A percentile compares a stretch with the other conserved stretches of the same genome.
Evolutionary conservation across 2,113 vertebrate species (phyloP).

Genomic region (Protobothrops flavoviridis): DNA sequence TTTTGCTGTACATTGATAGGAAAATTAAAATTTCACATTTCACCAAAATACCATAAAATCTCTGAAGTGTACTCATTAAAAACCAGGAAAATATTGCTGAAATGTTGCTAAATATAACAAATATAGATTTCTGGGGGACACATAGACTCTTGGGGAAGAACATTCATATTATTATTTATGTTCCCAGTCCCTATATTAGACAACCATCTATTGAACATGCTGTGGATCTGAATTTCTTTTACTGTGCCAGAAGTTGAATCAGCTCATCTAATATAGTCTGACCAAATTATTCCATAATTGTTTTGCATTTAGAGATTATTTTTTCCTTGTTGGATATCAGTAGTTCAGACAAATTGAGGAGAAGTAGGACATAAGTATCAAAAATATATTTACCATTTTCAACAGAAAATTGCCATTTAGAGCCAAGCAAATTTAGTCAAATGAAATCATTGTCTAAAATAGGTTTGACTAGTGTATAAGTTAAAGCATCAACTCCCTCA

Average conservation of each 20-base stretch:
- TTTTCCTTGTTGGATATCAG: conserved; percentile 19
- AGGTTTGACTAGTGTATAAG: conserved; percentile 64
- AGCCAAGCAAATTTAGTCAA: conserved; percentile 57
- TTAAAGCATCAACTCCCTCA: conserved; percentile 62
- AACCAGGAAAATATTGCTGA: not conserved
- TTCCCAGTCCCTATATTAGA: not conserved
- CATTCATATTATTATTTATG: not conserved
- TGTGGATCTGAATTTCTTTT: not conserved
- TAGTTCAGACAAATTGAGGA: not conserved
- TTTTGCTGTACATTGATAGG: not conserved
- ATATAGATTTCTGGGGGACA: not conserved
- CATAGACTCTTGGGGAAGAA: not conserved
- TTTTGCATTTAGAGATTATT: not conserved
- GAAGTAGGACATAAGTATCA: not conserved
- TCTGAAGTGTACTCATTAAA: not conserved
- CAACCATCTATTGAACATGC: not conserved
- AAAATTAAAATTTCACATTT: not conserved
- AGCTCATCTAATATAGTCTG: not conserved
- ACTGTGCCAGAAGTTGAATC: not conserved
- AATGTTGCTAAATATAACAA: not conserved
- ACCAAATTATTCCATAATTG: not conserved
- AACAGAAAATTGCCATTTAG: conserved; percentile 57
- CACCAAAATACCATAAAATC: not conserved
- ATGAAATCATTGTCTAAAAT: conserved; percentile 60
- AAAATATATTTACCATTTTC: conserved; percentile 46